These are phyloP conservation scores for Drosophila subobscura DNA, from an alignment of 1,140 invertebrate species.

Conservation along the genomic window DNA sequence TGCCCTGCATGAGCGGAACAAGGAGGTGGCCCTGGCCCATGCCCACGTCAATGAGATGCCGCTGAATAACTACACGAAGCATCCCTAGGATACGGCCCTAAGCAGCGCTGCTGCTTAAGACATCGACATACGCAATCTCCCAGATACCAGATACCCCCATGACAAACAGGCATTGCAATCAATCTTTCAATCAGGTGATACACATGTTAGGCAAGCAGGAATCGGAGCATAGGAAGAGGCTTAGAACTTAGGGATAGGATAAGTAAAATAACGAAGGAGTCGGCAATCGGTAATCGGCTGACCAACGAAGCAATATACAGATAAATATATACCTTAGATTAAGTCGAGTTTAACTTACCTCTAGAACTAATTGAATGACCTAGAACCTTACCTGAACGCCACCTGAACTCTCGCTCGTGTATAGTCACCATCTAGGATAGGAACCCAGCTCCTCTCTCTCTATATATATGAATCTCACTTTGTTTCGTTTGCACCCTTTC, in stretches of 20 bases:
- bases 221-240: slow-evolving; percentile 37
- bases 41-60: slow-evolving; percentile 76
- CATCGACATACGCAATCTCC: slow-evolving; percentile 4
- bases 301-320: slow-evolving; percentile 41
- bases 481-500: neutral
- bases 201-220: slow-evolving; percentile 51
- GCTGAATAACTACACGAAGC: slow-evolving; percentile 81
- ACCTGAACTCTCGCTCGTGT: slow-evolving; percentile 19
- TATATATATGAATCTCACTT: neutral
- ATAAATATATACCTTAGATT: slow-evolving; percentile 2
- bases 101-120: slow-evolving; percentile 74
- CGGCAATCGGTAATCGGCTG: neutral
- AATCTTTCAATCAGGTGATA: slow-evolving; percentile 68
- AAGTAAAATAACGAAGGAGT: neutral
- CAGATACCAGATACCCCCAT: slow-evolving; percentile 8
- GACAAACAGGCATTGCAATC: slow-evolving; percentile 30
- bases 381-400: slow-evolving; percentile 27
- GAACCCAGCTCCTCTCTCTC: slow-evolving; percentile 10
- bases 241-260: slow-evolving; percentile 18
- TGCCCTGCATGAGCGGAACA: slow-evolving; percentile 73
- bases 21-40: slow-evolving; percentile 67
- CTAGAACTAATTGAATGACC: slow-evolving; percentile 37
- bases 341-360: slow-evolving; percentile 40
- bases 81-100: slow-evolving; percentile 80
- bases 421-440: slow-evolving; percentile 42